Evolutionary conservation across 2,113 vertebrate species (phyloP).

Genomic region (Thermophis baileyi): DNA sequence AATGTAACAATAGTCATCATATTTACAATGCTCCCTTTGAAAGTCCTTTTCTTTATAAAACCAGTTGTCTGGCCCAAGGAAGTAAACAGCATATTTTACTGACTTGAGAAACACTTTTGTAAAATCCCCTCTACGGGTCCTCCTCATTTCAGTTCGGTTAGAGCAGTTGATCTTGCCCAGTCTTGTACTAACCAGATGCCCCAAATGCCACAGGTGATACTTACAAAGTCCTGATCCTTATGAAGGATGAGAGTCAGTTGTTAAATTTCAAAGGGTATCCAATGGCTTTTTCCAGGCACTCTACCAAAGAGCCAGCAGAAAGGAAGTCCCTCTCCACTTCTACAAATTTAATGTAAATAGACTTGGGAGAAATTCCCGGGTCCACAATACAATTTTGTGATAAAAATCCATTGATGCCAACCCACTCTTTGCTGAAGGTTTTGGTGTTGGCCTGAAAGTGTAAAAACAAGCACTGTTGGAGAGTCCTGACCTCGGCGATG

Average conservation of each 20-base stretch:
- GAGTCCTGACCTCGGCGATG: slow-evolving; percentile 90
- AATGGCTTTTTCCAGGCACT: slow-evolving; percentile 96
- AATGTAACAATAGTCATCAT: slow-evolving; percentile 71
- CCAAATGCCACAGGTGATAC: slow-evolving; percentile 46
- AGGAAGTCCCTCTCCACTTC: slow-evolving; percentile 99
- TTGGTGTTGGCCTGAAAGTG: slow-evolving; percentile 92
- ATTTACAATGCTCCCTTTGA: slow-evolving; percentile 46
- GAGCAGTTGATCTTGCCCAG: slow-evolving; percentile 37
- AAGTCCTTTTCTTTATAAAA: slow-evolving; percentile 21
- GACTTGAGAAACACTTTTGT: slow-evolving; percentile 35
- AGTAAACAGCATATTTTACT: slow-evolving; percentile 29
- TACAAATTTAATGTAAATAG: slow-evolving; percentile 95
- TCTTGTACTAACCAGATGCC: slow-evolving; percentile 20
- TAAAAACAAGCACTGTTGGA: slow-evolving; percentile 92
- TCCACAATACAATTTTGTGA: slow-evolving; percentile 85
- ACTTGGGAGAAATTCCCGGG: slow-evolving; percentile 69
- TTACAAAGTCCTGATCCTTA: slow-evolving; percentile 67
- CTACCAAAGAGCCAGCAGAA: slow-evolving; percentile 93
- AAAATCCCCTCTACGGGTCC: slow-evolving; percentile 17
- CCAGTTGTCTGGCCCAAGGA: slow-evolving; percentile 25
- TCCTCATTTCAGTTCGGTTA: not conserved
- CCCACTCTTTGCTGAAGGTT: slow-evolving; percentile 81
- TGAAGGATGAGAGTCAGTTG: slow-evolving; percentile 78
- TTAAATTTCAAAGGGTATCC: slow-evolving; percentile 94
- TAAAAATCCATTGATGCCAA: slow-evolving; percentile 86